These are phyloP conservation scores for Brachyhypopomus occidentalis DNA, from an alignment of 2,113 vertebrate genomes.

Conservation along the genomic window DNA sequence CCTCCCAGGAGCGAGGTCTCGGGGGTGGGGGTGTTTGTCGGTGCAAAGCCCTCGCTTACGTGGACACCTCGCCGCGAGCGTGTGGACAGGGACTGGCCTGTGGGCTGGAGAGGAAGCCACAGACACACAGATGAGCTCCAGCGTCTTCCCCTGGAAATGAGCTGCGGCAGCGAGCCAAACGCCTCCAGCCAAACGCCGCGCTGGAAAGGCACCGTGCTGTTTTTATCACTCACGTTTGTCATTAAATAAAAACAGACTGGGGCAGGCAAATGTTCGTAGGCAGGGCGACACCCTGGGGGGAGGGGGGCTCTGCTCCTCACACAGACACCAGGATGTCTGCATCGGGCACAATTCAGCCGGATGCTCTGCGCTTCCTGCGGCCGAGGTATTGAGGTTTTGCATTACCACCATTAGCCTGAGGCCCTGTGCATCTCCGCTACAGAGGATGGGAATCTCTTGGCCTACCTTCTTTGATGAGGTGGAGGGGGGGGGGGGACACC, in stretches of 20 bases:
- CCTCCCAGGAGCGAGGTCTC: neutral
- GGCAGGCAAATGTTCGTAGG: no score
- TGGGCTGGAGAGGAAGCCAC: neutral
- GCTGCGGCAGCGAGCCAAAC: neutral
- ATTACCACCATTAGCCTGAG: constrained; percentile 31
- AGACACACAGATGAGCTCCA: neutral
- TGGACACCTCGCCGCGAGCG: neutral
- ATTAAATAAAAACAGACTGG: no score
- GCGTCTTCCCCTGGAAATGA: neutral
- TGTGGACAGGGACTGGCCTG: neutral
- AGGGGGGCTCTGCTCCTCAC: no score
- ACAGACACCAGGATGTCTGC: constrained; percentile 18
- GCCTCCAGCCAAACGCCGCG: no score
- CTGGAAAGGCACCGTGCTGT: no score
- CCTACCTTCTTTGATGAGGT: constrained; percentile 34
- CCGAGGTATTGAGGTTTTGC: neutral
- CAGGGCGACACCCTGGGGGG: no score
- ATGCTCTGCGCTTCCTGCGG: constrained; percentile 6
- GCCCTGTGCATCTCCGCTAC: constrained; percentile 23
- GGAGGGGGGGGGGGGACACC: neutral
- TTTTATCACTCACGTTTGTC: no score
- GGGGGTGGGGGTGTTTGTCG: neutral
- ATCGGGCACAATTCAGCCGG: constrained; percentile 20
- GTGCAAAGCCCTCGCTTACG: neutral
- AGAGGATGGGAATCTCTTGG: constrained; percentile 40